Evolutionary conservation across 2,888 invertebrate species (phyloP), one percentile per base, ranked within the genome.

Genomic region (Limnephilus auricula): DNA sequence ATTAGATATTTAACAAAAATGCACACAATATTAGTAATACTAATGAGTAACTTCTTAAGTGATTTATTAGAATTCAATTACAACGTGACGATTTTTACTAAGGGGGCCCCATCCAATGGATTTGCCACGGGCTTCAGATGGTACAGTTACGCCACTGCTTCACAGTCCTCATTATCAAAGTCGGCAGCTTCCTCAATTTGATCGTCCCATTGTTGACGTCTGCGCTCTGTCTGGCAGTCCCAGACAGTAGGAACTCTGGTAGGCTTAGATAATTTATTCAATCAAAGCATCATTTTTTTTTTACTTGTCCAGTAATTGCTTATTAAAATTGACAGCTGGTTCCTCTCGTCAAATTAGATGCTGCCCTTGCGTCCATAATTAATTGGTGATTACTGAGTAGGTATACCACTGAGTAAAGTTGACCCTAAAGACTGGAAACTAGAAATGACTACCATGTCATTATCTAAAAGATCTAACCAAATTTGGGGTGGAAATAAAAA

Each of bases 121-220:
- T n/a, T n/a, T n/a, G n/a, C n/a, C n/a, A n/a, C n/a, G n/a, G n/a
- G n/a, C n/a, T n/a, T n/a, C n/a, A n/a, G n/a, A n/a, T n/a, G n/a
- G n/a, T n/a, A n/a, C n/a, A n/a, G n/a, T n/a, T n/a, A n/a, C n/a
- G n/a, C n/a, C n/a, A n/a, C n/a, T n/a, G n/a, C n/a, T n/a, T 65
- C 25, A 65, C 25, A 65, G 25, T 65, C 65, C 65, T 65, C 6
- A n/a, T 65, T n/a, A 65, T 65, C n/a, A n/a, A 65, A 65, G 65
- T 25, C 9, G 50, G n/a, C 50, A 86, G 40, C 85, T 86, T 86
- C 85, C 85, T 86, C 45, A 15, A 40, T 86, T 45, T 86, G 40
- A 86, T 86, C 85, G 45, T 86, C 50, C 37, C 30, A 86, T 86
- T 86, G 85, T 86, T 50, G 13, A 86, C 9, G 34, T 86, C 34